These are phyloP conservation scores for Alligator sinensis DNA, from an alignment of 2,113 vertebrate species.

Conservation along the genomic window DNA sequence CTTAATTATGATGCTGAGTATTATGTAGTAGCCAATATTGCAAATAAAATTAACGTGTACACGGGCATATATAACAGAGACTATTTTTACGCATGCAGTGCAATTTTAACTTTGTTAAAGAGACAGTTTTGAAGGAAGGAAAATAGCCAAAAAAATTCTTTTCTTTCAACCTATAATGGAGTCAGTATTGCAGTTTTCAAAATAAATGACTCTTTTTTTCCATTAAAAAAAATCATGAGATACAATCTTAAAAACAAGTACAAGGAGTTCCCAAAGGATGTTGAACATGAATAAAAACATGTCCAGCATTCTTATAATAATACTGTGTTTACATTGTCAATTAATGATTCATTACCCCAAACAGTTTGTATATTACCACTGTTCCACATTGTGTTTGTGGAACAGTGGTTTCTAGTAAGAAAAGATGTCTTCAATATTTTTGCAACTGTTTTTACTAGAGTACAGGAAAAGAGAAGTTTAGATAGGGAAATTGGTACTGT, in stretches of 20 bases:
- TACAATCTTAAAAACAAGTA: conserved; percentile 54
- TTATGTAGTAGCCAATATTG: not conserved
- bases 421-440: conserved; percentile 10
- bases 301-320: conserved; percentile 59
- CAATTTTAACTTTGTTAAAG: not conserved
- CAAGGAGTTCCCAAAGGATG: conserved; percentile 70
- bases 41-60: not conserved
- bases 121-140: not conserved
- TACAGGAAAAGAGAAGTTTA: not conserved
- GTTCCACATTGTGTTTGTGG: conserved; percentile 23
- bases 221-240: not conserved
- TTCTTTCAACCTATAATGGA: not conserved
- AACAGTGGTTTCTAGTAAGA: not conserved
- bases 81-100: not conserved
- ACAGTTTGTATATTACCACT: conserved; percentile 22
- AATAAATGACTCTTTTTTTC: not conserved
- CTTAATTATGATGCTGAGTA: fast-evolving
- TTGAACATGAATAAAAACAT: conserved; percentile 54
- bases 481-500: not conserved
- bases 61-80: not conserved
- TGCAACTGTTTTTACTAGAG: conserved; percentile 8
- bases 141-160: not conserved
- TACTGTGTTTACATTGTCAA: conserved; percentile 63
- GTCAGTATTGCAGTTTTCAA: conserved; percentile 28
- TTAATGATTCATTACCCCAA: conserved; percentile 64